These are phyloP conservation scores for Carollia perspicillata DNA, from an alignment of 2,113 vertebrate genomes.

Conservation along the genomic window DNA sequence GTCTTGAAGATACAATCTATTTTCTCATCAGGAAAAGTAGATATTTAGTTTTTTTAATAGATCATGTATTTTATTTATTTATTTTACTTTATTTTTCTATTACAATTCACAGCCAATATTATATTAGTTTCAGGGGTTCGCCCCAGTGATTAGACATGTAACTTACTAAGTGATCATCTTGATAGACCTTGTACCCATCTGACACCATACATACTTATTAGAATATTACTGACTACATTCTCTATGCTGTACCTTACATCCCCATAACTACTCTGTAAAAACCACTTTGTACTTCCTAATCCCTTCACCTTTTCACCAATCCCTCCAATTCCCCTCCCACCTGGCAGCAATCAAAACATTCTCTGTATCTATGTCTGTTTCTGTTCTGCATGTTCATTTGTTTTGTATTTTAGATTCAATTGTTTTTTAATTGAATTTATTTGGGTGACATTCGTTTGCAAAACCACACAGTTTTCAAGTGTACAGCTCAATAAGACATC, in stretches of 20 bases:
- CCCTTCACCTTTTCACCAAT: background rate
- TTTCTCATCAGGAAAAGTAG: background rate
- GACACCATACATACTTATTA: background rate
- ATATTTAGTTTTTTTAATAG: background rate
- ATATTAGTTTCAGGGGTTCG: background rate
- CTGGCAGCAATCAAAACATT: background rate
- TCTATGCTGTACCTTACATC: background rate
- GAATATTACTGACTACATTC: background rate
- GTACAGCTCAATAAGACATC: too few relatives aligned
- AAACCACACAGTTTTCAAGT: too few relatives aligned
- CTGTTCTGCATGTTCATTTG: background rate
- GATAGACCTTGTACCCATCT: background rate
- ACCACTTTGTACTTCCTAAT: background rate
- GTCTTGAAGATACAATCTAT: background rate
- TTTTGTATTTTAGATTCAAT: background rate
- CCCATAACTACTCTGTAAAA: background rate
- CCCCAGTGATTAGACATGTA: background rate
- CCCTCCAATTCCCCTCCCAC: background rate
- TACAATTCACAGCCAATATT: background rate
- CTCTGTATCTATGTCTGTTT: background rate
- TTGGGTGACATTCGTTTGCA: too few relatives aligned
- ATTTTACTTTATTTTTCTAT: background rate
- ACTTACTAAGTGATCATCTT: background rate
- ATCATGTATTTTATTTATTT: background rate
- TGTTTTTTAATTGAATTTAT: background rate